Conservation (phyloP, 2,797 vertebrate genomes). For the Pipistrellus pygmaeus region DNA sequence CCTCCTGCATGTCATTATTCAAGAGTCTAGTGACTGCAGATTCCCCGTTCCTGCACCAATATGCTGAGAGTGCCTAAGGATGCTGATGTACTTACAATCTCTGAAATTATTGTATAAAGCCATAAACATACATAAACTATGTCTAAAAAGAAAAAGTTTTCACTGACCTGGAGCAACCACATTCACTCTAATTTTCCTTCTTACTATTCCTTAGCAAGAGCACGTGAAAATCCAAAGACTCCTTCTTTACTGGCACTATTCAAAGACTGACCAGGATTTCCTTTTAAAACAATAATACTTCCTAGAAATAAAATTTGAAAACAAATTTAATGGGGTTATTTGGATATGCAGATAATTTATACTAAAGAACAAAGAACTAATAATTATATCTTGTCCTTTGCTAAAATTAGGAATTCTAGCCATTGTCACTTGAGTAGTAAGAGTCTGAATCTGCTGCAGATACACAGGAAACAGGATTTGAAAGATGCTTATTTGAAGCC, state of each 20-base stretch:
- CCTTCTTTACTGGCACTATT: constrained; percentile 96
- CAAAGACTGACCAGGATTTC: constrained; percentile 92
- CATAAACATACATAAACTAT: constrained; percentile 92
- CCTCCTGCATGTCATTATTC: constrained; percentile 77
- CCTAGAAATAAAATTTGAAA: constrained; percentile 87
- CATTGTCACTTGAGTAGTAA: not conserved
- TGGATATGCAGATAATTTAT: not conserved
- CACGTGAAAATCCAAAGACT: constrained; percentile 95
- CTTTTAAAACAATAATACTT: constrained; percentile 93
- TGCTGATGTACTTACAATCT: constrained; percentile 84
- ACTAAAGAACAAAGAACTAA: constrained; percentile 20
- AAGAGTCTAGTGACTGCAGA: constrained; percentile 81
- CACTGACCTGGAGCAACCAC: constrained; percentile 95
- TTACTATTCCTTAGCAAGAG: constrained; percentile 96
- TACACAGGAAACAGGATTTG: not conserved
- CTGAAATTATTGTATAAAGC: constrained; percentile 91
- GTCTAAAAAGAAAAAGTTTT: constrained; percentile 81
- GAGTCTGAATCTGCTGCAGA: not conserved
- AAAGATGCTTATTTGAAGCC: not conserved
- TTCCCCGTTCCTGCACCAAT: constrained; percentile 84
- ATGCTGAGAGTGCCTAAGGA: constrained; percentile 86
- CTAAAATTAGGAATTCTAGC: constrained; percentile 48
- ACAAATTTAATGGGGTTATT: not conserved
- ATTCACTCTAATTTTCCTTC: constrained; percentile 94
- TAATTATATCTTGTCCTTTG: not conserved